Percentiles rank a stretch among this genome's conserved stretches.
These are phyloP conservation scores for Sinelater perroti DNA, from an alignment of 2,888 invertebrate species.

Conservation along the genomic window DNA sequence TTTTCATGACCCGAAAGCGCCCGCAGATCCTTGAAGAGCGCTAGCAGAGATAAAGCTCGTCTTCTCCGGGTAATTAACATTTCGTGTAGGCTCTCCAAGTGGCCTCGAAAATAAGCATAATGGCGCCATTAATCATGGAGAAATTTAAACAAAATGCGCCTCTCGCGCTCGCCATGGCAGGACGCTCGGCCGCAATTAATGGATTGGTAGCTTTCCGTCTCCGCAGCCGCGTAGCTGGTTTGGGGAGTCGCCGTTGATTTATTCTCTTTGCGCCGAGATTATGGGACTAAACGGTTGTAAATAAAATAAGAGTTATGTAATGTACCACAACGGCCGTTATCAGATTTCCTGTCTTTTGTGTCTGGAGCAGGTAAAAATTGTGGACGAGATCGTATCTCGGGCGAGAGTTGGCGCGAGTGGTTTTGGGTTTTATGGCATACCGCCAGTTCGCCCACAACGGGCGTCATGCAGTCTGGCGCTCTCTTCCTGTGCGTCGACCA, in stretches of 20 bases:
- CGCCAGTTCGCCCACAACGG: slow-evolving; percentile 25
- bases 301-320: too few relatives aligned
- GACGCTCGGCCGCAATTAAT: slow-evolving; percentile 20
- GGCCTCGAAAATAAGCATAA: slow-evolving; percentile 11
- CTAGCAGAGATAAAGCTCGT: neutral
- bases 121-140: slow-evolving; percentile 23
- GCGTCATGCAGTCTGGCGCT: slow-evolving; percentile 27
- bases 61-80: slow-evolving; percentile 4
- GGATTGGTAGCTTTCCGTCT: slow-evolving; percentile 19
- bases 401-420: neutral
- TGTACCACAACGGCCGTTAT: too few relatives aligned
- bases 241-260: too few relatives aligned
- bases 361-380: slow-evolving; percentile 4
- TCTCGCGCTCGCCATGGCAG: slow-evolving; percentile 17
- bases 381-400: too few relatives aligned
- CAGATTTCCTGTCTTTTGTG: too few relatives aligned
- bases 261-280: too few relatives aligned
- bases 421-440: slow-evolving; percentile 17
- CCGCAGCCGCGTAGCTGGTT: too few relatives aligned
- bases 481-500: slow-evolving; percentile 14
- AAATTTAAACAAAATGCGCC: slow-evolving; percentile 27
- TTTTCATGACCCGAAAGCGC: too few relatives aligned
- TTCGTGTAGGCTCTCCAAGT: slow-evolving; percentile 10
- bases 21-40: too few relatives aligned
- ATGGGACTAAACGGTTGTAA: too few relatives aligned